A percentile compares a stretch with the other conserved stretches of the same genome.
These are phyloP conservation scores for Poeciliopsis paucimaculata DNA, from an alignment of 2,797 vertebrate species.

Conservation along the genomic window DNA sequence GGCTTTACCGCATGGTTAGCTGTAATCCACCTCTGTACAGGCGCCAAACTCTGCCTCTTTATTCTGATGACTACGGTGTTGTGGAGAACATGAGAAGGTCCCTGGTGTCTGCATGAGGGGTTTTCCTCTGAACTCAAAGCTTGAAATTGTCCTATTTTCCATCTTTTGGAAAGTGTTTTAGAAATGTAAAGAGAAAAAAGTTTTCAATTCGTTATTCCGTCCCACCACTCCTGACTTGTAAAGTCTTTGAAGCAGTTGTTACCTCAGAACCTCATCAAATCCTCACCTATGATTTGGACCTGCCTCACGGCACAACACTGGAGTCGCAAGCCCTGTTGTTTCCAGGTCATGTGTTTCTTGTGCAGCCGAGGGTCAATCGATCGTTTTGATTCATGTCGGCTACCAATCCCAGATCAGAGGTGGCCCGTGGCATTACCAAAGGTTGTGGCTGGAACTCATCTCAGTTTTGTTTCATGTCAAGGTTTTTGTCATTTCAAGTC, in stretches of 20 bases:
- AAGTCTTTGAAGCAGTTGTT: constrained; percentile 47
- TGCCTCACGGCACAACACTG: constrained; percentile 21
- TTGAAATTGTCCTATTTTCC: not conserved
- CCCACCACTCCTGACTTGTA: constrained; percentile 14
- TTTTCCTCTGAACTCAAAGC: not conserved
- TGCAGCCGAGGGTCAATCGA: constrained; percentile 66
- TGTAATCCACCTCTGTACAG: constrained; percentile 62
- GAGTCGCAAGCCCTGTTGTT: constrained; percentile 57
- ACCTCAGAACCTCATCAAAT: constrained; percentile 42
- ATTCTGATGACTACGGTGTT: constrained; percentile 37
- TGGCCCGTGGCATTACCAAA: constrained; percentile 71
- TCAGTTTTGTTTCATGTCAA: constrained; percentile 38
- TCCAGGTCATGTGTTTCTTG: constrained; percentile 55
- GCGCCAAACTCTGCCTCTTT: constrained; percentile 58
- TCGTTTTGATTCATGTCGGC: constrained; percentile 75
- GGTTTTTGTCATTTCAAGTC: constrained; percentile 26
- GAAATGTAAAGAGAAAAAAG: constrained; percentile 5
- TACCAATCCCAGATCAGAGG: constrained; percentile 75
- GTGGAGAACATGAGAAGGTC: constrained; percentile 58
- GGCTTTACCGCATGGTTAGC: constrained; percentile 50
- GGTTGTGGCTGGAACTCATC: constrained; percentile 58
- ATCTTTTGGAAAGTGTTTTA: not conserved
- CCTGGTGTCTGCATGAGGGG: constrained; percentile 29
- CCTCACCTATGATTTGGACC: constrained; percentile 36
- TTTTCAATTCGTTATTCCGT: not conserved